Evolutionary conservation across 92 coral and sea anemone species (phyloP).

Genomic region (Galaxea fascicularis): DNA sequence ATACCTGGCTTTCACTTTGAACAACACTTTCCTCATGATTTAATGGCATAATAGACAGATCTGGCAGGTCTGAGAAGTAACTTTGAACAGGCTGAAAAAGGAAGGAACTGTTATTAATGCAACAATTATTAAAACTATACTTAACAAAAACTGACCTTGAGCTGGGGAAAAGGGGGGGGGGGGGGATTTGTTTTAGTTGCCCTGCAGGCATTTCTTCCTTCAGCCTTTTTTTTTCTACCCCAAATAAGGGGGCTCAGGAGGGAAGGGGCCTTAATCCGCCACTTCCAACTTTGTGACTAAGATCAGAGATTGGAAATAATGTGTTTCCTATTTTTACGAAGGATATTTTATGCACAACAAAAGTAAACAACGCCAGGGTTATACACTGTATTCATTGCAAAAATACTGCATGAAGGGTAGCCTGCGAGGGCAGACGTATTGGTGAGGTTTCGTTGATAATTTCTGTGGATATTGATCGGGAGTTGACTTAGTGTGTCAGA

Average conservation of each 20-base stretch:
- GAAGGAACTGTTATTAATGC: too few species aligned
- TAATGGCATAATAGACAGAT: background rate
- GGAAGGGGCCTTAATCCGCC: slow-evolving; percentile 7
- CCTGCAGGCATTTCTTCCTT: slow-evolving; percentile 5
- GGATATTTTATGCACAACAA: background rate
- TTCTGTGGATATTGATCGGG: too few species aligned
- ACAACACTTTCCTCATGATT: slow-evolving; percentile 3
- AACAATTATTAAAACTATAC: too few species aligned
- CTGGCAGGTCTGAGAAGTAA: too few species aligned
- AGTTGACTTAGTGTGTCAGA: too few species aligned
- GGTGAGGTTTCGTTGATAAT: too few species aligned
- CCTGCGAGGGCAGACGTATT: too few species aligned
- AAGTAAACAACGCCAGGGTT: slow-evolving; percentile 4
- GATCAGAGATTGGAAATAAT: slow-evolving; percentile 2
- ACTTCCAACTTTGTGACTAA: background rate
- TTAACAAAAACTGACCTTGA: too few species aligned
- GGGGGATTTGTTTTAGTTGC: background rate
- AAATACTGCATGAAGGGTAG: background rate
- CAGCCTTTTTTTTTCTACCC: slow-evolving; percentile 4
- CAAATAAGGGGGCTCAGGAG: slow-evolving; percentile 6
- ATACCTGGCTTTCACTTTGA: slow-evolving; percentile 4
- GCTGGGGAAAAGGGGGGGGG: too few species aligned
- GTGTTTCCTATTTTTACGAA: background rate
- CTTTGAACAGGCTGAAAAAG: too few species aligned
- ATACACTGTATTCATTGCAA: slow-evolving; percentile 2